Evolutionary conservation across 2,888 invertebrate species (phyloP).

Genomic region (Limnephilus auricula): DNA sequence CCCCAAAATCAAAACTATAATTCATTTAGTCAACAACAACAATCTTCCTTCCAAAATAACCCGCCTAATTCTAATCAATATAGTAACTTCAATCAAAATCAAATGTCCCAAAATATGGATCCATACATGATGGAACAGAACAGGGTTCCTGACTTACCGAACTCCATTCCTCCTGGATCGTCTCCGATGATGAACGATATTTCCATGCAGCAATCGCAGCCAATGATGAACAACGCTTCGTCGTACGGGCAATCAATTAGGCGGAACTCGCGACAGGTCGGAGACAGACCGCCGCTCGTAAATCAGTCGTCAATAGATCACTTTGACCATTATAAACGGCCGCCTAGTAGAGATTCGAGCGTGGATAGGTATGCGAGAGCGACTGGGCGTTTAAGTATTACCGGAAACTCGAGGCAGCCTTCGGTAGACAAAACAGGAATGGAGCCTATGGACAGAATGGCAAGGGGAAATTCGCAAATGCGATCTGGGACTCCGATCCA

Average conservation of each 20-base stretch:
- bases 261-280: slow-evolving; percentile 68
- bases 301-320: slow-evolving; percentile 89
- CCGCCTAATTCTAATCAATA: slow-evolving; percentile 66
- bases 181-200: slow-evolving; percentile 62
- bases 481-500: slow-evolving; percentile 73
- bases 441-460: slow-evolving; percentile 73
- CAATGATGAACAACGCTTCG: slow-evolving; percentile 63
- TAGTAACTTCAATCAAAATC: slow-evolving; percentile 66
- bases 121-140: slow-evolving; percentile 64
- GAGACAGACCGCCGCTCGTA: slow-evolving; percentile 72
- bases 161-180: slow-evolving; percentile 66
- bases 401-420: slow-evolving; percentile 83
- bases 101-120: slow-evolving; percentile 57
- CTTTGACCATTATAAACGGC: slow-evolving; percentile 95
- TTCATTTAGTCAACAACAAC: slow-evolving; percentile 68
- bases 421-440: slow-evolving; percentile 83
- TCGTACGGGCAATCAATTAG: slow-evolving; percentile 66
- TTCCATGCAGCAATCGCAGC: slow-evolving; percentile 54
- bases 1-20: slow-evolving; percentile 69
- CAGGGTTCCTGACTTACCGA: slow-evolving; percentile 65
- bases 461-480: slow-evolving; percentile 74
- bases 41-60: slow-evolving; percentile 66
- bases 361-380: slow-evolving; percentile 89
- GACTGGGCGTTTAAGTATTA: slow-evolving; percentile 78
- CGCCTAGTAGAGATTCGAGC: slow-evolving; percentile 92